Base-by-base conservation (phyloP, 2,113 vertebrate genomes). In the Charina bottae region DNA sequence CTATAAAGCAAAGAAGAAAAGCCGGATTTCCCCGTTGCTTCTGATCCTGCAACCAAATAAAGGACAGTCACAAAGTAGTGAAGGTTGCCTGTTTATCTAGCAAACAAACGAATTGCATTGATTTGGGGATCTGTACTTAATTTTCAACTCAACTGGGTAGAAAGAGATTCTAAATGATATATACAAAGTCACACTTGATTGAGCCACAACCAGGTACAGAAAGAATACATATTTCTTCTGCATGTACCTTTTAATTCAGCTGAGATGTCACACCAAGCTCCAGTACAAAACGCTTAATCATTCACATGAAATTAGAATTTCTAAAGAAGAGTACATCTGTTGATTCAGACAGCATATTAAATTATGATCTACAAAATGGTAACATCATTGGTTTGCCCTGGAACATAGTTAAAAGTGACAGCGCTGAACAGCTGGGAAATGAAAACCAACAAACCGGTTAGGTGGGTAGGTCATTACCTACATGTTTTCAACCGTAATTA, bases 11-110 rank as follows among this genome's bases (percentile, higher is more conserved):
- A 26, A 4, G 28, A 19, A 37, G 42, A 5, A 37, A 53, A 60
- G 55, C 89, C 17, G 78, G 78, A 88, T 64, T 89, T 92, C 23
- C 87, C 59, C 55, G 46, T 23, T 92, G 56, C 56, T 49, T 85
- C 58, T 64, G 87, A 64, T 55, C 11, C 78, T 84, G 58, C 23
- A 85, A 64, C 9, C 58, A 84, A 92, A 85, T 89, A 56, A 83
- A 72, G 78, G 19, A 46, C 28, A 85, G 19, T 78, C 87, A 53
- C 58, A 68, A 54, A n/a, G 37, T 11, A 42, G 2, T 42, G 42
- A 2, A 23, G 28, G 12, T 19, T 58, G 6, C 68, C 42, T 92
- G 11, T 62, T 92, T 84, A 19, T 58, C 56, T 84, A 53, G 87
- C 87, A 92, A 92, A 83, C 49, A 56, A 55, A 68, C 0, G 1